Conservation (phyloP, 2,888 invertebrate species). For the Spilosoma lubricipeda region DNA sequence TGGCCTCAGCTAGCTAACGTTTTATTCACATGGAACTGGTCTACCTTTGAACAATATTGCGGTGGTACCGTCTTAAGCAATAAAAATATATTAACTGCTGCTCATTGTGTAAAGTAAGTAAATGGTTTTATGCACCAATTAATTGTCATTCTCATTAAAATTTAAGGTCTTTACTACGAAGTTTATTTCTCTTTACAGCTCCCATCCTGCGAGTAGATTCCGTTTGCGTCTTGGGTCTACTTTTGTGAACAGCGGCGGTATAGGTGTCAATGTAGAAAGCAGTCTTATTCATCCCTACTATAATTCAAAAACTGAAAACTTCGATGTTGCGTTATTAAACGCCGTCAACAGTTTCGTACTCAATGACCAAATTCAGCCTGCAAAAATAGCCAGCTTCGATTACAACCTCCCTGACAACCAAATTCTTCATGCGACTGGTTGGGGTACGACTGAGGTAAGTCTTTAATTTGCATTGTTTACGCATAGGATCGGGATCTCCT, state of each 20-base stretch:
- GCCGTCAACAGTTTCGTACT: constrained; percentile 6
- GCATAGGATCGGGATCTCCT: no score
- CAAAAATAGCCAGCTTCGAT: constrained; percentile 57
- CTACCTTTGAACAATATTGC: constrained; percentile 14
- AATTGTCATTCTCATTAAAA: neutral
- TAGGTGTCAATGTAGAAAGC: constrained; percentile 37
- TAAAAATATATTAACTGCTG: constrained; percentile 13
- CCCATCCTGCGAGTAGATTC: constrained; percentile 31
- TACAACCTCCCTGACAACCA: constrained; percentile 60
- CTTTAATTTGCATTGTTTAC: neutral
- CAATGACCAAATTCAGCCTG: constrained; percentile 47
- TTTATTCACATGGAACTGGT: constrained; percentile 13
- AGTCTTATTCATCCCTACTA: constrained; percentile 64
- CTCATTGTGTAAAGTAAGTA: constrained; percentile 19
- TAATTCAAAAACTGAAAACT: constrained; percentile 50
- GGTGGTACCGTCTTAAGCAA: constrained; percentile 13
- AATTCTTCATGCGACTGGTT: constrained; percentile 16
- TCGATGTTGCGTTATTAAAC: constrained; percentile 70
- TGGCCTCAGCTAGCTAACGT: constrained; percentile 13
- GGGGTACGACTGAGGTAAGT: constrained; percentile 50
- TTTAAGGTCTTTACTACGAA: neutral
- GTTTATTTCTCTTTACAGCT: constrained; percentile 37
- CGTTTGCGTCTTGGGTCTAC: constrained; percentile 59
- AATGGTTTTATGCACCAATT: neutral
- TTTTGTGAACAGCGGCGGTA: constrained; percentile 61